phyloP scores from a whole-genome alignment of 1,140 invertebrate genomes.

The Apis mellifera region DNA sequence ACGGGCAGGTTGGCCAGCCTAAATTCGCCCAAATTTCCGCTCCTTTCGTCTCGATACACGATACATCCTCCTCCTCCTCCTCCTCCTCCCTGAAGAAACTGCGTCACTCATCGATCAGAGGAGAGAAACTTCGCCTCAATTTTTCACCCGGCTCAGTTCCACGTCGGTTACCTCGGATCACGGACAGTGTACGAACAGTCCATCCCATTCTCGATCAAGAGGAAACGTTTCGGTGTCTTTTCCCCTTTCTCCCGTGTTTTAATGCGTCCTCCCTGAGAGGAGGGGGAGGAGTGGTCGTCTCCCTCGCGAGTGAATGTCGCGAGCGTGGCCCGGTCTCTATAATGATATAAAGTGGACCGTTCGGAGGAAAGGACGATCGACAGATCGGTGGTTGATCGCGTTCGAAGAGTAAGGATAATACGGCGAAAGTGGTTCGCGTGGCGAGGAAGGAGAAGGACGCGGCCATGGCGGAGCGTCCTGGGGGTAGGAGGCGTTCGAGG shows the following conservation, averaged over 20 bases:
- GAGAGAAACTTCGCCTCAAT: background rate
- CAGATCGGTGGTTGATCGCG: slow-evolving; percentile 29
- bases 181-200: background rate
- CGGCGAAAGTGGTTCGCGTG: slow-evolving; percentile 78
- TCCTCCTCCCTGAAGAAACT: background rate
- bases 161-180: background rate
- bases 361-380: slow-evolving; percentile 2
- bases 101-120: background rate
- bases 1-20: background rate
- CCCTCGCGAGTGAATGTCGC: background rate
- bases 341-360: slow-evolving; percentile 1
- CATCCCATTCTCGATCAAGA: background rate
- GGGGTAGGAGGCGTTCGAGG: slow-evolving; percentile 58
- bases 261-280: too few relatives aligned
- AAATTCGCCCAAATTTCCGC: background rate
- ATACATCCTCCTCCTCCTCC: too few relatives aligned
- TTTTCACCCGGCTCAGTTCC: background rate
- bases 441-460: slow-evolving; percentile 73
- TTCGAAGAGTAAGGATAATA: slow-evolving; percentile 37
- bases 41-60: background rate
- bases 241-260: too few relatives aligned
- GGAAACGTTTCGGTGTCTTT: too few relatives aligned
- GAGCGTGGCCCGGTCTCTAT: background rate
- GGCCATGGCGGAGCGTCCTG: slow-evolving; percentile 78
- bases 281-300: too few relatives aligned